These are phyloP conservation scores for Megaceryle maxima DNA, from an alignment of 2,113 vertebrate species.

Conservation along the genomic window DNA sequence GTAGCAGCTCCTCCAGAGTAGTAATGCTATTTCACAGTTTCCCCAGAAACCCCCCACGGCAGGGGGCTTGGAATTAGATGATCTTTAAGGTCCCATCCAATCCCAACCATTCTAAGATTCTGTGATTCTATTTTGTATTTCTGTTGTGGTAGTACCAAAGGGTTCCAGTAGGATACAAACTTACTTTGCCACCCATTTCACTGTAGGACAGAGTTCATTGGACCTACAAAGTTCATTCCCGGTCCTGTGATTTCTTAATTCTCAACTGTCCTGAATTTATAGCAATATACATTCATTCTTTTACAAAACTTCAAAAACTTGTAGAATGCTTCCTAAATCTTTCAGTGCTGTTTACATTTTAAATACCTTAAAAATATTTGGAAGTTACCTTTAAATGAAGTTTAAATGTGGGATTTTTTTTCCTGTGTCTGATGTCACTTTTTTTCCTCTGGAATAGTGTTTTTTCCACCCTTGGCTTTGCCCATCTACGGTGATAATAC, in stretches of 20 bases:
- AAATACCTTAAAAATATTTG: neutral
- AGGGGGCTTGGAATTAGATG: too few relatives aligned
- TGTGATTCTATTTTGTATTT: neutral
- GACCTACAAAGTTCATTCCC: neutral
- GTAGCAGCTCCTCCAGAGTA: rapidly evolving
- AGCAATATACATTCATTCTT: neutral
- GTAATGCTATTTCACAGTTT: neutral
- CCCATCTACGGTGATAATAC: neutral
- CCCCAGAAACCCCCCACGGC: too few relatives aligned
- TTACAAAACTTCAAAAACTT: neutral
- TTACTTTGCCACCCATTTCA: neutral
- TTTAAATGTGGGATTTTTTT: neutral
- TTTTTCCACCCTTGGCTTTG: neutral
- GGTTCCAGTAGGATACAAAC: neutral
- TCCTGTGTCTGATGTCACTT: neutral
- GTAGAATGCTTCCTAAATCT: neutral
- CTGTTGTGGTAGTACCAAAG: neutral
- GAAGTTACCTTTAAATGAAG: neutral
- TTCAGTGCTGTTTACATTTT: neutral
- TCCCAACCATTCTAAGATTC: too few relatives aligned
- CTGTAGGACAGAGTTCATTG: neutral
- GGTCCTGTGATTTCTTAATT: neutral
- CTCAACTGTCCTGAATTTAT: neutral
- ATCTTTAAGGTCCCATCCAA: too few relatives aligned
- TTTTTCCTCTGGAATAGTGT: neutral